Percentiles rank a stretch among this genome's conserved stretches.
phyloP scores from a whole-genome alignment of 2,888 invertebrate species.

The Lymantria monacha region DNA sequence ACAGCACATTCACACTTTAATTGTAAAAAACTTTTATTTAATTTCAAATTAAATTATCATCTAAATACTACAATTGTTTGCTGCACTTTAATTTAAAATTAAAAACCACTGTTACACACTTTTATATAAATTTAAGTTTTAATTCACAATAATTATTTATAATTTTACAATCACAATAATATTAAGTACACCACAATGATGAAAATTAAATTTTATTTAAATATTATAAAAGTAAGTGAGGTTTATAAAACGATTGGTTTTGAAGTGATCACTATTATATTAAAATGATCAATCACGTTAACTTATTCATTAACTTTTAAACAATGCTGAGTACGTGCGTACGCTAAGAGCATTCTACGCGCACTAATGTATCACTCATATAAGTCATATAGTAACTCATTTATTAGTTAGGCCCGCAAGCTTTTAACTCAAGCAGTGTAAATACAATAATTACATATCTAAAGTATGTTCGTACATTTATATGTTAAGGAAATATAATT shows the following conservation, averaged over 20 bases:
- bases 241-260: neutral
- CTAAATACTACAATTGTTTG: too few species aligned
- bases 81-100: too few species aligned
- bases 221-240: neutral
- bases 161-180: neutral
- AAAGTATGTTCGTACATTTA: too few species aligned
- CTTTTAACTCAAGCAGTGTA: too few species aligned
- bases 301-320: neutral
- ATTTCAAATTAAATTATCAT: neutral
- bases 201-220: neutral
- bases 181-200: conserved; percentile 10
- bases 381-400: too few species aligned
- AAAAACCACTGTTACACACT: neutral
- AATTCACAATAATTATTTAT: neutral
- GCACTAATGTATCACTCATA: conserved; percentile 14
- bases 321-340: conserved; percentile 21
- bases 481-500: too few species aligned
- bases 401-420: too few species aligned
- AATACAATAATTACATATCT: too few species aligned
- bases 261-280: neutral
- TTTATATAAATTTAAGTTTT: neutral
- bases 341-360: conserved; percentile 20
- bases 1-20: conserved; percentile 15
- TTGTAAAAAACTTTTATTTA: neutral
- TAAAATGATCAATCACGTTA: neutral